Conservation (phyloP, 2,888 invertebrate genomes). For the Didymodactylos carnosus region DNA sequence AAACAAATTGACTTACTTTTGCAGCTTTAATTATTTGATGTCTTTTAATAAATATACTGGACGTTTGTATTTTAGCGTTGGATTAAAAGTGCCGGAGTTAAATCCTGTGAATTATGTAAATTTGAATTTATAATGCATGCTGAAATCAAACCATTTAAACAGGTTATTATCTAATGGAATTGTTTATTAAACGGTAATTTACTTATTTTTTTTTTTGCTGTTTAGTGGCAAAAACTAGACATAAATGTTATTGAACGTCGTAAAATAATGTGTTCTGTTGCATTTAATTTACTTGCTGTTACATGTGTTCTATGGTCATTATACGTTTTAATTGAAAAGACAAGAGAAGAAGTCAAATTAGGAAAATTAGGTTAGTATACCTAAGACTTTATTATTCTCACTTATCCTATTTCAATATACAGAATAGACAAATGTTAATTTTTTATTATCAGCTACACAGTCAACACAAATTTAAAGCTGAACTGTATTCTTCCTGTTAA, state of each 20-base stretch:
- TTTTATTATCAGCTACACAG: too few relatives aligned
- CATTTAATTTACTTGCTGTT: slow-evolving; percentile 82
- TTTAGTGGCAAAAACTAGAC: slow-evolving; percentile 69
- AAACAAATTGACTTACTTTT: too few relatives aligned
- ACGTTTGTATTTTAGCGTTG: too few relatives aligned
- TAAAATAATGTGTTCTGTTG: slow-evolving; percentile 71
- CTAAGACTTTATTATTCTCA: too few relatives aligned
- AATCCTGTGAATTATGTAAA: slow-evolving; percentile 81
- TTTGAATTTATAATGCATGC: slow-evolving; percentile 89
- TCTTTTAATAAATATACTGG: too few relatives aligned
- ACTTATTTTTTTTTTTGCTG: not conserved
- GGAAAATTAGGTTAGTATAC: slow-evolving; percentile 38
- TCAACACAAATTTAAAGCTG: too few relatives aligned
- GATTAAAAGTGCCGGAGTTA: slow-evolving; percentile 1
- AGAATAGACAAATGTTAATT: too few relatives aligned
- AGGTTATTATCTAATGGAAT: slow-evolving; percentile 31
- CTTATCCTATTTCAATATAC: too few relatives aligned
- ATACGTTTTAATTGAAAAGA: slow-evolving; percentile 83
- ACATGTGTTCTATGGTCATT: slow-evolving; percentile 92
- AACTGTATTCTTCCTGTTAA: too few relatives aligned
- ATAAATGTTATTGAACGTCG: slow-evolving; percentile 78
- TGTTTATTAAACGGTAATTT: too few relatives aligned
- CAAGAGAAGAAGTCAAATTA: slow-evolving; percentile 66
- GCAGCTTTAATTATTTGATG: too few relatives aligned
- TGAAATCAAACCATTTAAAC: slow-evolving; percentile 81